Evolutionary conservation across 2,797 vertebrate genomes (phyloP).

Genomic region (Eupleurogrammus muticus): DNA sequence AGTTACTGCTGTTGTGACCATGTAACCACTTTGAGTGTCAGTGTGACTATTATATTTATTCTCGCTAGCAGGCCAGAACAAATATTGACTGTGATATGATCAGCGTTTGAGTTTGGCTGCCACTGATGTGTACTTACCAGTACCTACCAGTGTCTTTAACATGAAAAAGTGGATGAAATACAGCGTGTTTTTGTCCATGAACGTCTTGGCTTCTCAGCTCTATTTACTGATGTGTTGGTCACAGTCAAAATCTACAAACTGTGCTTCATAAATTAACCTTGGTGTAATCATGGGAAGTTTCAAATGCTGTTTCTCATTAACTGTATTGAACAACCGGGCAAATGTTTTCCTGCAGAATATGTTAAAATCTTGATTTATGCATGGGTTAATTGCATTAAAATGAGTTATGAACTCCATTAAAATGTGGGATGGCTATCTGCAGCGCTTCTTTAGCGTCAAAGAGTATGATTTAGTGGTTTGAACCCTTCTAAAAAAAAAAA

Average conservation of each 20-base stretch:
- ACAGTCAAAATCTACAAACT: not conserved
- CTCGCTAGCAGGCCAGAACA: slow-evolving; percentile 24
- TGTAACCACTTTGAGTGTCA: not conserved
- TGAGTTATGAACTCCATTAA: too few relatives aligned
- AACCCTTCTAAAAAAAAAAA: not conserved
- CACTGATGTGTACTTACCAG: not conserved
- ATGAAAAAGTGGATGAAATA: not conserved
- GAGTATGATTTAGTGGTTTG: not conserved
- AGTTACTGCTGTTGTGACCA: not conserved
- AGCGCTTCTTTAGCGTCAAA: not conserved
- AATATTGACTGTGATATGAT: slow-evolving; percentile 34
- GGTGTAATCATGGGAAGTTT: not conserved
- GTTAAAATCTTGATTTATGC: slow-evolving; percentile 9
- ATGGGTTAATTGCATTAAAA: not conserved
- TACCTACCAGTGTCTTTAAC: not conserved
- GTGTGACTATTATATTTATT: slow-evolving; percentile 16
- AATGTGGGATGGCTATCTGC: too few relatives aligned
- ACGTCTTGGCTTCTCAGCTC: not conserved
- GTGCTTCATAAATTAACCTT: not conserved
- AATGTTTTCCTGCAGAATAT: not conserved
- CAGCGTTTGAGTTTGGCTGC: slow-evolving; percentile 10
- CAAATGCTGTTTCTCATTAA: not conserved
- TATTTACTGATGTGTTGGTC: not conserved
- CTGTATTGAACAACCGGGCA: not conserved
- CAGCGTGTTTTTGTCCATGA: not conserved